phyloP scores from a whole-genome alignment of 1,140 invertebrate species.

The Aphelinus certus region DNA sequence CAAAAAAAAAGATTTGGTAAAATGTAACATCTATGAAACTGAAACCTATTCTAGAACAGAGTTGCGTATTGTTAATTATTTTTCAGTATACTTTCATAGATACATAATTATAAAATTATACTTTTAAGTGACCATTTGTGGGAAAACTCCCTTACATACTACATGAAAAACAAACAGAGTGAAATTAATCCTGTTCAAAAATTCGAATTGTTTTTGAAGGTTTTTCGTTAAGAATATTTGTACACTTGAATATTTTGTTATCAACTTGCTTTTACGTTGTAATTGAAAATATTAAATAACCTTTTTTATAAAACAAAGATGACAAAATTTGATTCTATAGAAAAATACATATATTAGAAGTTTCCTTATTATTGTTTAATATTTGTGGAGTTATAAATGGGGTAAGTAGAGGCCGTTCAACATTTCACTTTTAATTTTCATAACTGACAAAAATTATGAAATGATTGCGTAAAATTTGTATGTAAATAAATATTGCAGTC shows the following conservation, averaged over 20 bases:
- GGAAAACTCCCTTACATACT: slow-evolving; percentile 4
- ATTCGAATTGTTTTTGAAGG: slow-evolving; percentile 26
- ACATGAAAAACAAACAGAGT: background rate
- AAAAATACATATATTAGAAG: background rate
- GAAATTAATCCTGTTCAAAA: slow-evolving; percentile 10
- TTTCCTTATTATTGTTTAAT: background rate
- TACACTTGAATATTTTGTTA: slow-evolving; percentile 39
- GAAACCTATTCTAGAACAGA: background rate
- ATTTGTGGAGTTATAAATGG: background rate
- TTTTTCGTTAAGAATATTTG: slow-evolving; percentile 34
- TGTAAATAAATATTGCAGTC: background rate
- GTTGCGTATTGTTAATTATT: too few relatives aligned
- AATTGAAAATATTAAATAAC: slow-evolving; percentile 27
- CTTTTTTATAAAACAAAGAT: slow-evolving; percentile 20
- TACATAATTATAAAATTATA: slow-evolving; percentile 3
- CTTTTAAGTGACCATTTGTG: background rate
- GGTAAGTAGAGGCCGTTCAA: slow-evolving; percentile 8
- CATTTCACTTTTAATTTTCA: background rate
- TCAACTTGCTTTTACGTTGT: slow-evolving; percentile 5
- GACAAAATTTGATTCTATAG: slow-evolving; percentile 2
- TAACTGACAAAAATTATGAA: background rate
- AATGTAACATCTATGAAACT: too few relatives aligned
- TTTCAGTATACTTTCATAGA: too few relatives aligned
- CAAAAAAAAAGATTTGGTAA: too few relatives aligned
- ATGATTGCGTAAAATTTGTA: slow-evolving; percentile 4